Evolutionary conservation across 2,113 vertebrate species (phyloP).

Genomic region (Ageneiosus marmoratus): DNA sequence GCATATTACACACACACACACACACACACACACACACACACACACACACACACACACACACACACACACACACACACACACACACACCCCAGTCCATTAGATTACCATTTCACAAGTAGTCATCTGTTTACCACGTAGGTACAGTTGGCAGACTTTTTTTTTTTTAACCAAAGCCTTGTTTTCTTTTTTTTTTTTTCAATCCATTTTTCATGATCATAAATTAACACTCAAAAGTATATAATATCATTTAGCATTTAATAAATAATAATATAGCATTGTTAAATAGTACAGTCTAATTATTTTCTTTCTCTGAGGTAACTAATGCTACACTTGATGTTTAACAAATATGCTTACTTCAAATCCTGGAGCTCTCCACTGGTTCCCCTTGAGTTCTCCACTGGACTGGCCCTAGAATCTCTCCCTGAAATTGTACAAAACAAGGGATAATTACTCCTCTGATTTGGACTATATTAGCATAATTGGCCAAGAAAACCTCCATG

Average conservation of each 20-base stretch:
- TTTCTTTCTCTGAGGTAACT: neutral
- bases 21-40: no score
- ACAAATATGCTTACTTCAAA: conserved; percentile 60
- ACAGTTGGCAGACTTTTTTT: neutral
- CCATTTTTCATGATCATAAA: neutral
- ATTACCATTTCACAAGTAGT: no score
- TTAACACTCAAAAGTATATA: neutral
- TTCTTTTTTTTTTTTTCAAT: neutral
- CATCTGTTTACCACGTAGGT: no score
- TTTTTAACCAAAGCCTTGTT: neutral
- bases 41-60: no score
- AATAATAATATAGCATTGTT: neutral
- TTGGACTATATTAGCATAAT: neutral
- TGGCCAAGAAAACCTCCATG: neutral
- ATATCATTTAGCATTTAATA: neutral
- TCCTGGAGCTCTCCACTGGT: conserved; percentile 50
- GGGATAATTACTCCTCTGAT: neutral
- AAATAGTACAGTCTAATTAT: neutral
- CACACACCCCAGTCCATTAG: no score
- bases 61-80: no score
- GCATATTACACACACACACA: no score
- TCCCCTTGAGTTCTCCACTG: conserved; percentile 52
- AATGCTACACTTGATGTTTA: neutral
- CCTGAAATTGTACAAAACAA: conserved; percentile 34
- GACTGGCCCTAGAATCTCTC: conserved; percentile 60